Conservation (phyloP, 2,113 vertebrate genomes). For the Neomonachus schauinslandi region DNA sequence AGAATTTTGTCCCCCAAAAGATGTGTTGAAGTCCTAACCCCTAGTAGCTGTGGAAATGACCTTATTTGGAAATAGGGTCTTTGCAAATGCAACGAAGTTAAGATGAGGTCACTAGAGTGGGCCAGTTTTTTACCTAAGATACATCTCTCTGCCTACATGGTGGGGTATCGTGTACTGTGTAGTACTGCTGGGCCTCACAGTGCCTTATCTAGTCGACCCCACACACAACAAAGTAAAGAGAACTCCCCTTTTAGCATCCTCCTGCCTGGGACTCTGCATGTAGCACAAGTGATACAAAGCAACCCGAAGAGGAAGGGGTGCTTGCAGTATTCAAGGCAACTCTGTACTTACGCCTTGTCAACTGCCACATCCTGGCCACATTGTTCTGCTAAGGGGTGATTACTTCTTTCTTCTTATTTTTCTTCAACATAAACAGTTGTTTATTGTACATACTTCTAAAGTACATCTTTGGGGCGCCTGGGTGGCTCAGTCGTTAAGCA, state of each 20-base stretch:
- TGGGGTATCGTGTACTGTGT: too few species aligned
- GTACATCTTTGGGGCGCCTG: not conserved
- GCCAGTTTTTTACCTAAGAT: not conserved
- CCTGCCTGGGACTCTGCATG: not conserved
- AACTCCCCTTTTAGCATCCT: not conserved
- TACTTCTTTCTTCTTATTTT: not conserved
- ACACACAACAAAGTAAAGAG: not conserved
- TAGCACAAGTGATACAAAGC: not conserved
- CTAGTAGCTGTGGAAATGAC: not conserved
- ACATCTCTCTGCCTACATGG: not conserved
- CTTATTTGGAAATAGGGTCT: slow-evolving; percentile 15
- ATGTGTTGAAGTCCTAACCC: not conserved
- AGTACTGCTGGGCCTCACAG: not conserved
- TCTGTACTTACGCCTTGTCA: not conserved
- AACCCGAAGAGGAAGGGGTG: not conserved
- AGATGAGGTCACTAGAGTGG: not conserved
- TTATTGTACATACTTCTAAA: not conserved
- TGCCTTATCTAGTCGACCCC: not conserved
- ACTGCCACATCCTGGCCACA: accelerated
- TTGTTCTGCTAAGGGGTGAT: not conserved
- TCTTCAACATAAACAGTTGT: not conserved
- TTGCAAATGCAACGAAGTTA: not conserved
- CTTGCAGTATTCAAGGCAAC: not conserved
- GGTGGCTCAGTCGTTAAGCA: not conserved
- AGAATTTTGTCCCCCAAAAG: not conserved